Evolutionary conservation across 2,113 vertebrate species (phyloP).

Genomic region (Poicephalus gulielmi): DNA sequence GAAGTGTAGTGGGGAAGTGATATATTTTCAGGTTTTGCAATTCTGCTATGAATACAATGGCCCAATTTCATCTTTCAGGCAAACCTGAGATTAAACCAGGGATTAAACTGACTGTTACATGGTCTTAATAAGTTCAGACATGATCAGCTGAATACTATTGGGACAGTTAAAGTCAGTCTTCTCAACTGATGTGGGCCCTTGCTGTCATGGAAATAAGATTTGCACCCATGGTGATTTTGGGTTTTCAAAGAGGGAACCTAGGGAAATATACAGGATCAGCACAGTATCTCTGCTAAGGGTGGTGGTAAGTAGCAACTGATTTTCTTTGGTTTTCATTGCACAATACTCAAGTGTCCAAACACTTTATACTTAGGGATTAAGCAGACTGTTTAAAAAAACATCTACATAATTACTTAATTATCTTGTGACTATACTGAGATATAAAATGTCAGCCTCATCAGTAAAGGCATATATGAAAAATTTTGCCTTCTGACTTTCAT

Average conservation of each 20-base stretch:
- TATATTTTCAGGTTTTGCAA: neutral
- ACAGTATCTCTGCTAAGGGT: neutral
- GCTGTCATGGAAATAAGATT: neutral
- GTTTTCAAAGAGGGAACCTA: neutral
- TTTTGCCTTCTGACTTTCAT: neutral
- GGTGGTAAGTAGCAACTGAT: neutral
- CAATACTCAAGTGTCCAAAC: neutral
- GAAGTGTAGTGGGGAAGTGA: neutral
- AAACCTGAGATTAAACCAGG: neutral
- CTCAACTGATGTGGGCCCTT: neutral
- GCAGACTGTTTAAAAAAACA: neutral
- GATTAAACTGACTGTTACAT: neutral
- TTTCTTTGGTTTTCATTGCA: neutral
- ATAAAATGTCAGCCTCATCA: neutral
- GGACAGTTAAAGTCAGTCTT: neutral
- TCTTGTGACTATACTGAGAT: neutral
- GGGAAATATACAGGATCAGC: neutral
- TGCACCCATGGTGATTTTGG: neutral
- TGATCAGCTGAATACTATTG: neutral
- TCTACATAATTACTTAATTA: neutral
- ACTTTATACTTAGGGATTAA: neutral
- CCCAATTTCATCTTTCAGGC: neutral
- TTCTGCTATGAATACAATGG: neutral
- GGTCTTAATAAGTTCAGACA: neutral
- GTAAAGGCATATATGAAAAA: neutral